Percentiles rank a stretch among this genome's conserved stretches.
These are phyloP conservation scores for Microctonus aethiopoides DNA, from an alignment of 2,888 invertebrate species.

Conservation along the genomic window DNA sequence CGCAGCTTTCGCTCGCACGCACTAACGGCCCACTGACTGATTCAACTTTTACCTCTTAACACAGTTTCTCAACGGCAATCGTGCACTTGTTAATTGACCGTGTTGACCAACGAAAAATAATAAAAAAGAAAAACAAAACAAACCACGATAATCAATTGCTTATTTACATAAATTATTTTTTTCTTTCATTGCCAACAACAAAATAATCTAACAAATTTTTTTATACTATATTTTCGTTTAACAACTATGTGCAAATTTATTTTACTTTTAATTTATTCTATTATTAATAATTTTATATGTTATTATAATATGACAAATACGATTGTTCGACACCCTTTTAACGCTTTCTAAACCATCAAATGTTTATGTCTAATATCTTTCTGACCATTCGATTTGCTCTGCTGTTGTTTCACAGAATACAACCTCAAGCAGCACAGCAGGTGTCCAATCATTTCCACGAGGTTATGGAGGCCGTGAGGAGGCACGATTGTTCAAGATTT, in stretches of 20 bases:
- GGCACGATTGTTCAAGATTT: conserved; percentile 77
- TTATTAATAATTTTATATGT: neutral
- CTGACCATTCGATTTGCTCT: conserved; percentile 16
- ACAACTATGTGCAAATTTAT: neutral
- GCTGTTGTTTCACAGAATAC: conserved; percentile 69
- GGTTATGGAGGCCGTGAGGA: conserved; percentile 79
- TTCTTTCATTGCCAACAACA: neutral
- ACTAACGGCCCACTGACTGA: conserved; percentile 63
- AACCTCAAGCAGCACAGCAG: conserved; percentile 70
- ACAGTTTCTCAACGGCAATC: conserved; percentile 57
- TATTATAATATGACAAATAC: neutral
- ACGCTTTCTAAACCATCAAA: conserved; percentile 43
- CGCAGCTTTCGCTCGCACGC: conserved; percentile 58
- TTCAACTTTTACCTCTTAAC: conserved; percentile 65
- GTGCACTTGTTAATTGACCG: conserved; percentile 1
- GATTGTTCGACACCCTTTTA: conserved; percentile 32
- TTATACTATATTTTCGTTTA: neutral
- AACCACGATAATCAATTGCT: too few species aligned
- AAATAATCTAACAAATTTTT: too few species aligned
- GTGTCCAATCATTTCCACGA: conserved; percentile 78
- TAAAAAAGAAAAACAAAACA: conserved; percentile 1
- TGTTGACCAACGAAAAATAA: neutral
- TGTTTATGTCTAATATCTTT: conserved; percentile 21
- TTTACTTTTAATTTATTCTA: neutral
- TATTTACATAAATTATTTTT: neutral